Base-by-base conservation (phyloP, 2,888 invertebrate genomes). In the Tricholauxania praeusta region DNA sequence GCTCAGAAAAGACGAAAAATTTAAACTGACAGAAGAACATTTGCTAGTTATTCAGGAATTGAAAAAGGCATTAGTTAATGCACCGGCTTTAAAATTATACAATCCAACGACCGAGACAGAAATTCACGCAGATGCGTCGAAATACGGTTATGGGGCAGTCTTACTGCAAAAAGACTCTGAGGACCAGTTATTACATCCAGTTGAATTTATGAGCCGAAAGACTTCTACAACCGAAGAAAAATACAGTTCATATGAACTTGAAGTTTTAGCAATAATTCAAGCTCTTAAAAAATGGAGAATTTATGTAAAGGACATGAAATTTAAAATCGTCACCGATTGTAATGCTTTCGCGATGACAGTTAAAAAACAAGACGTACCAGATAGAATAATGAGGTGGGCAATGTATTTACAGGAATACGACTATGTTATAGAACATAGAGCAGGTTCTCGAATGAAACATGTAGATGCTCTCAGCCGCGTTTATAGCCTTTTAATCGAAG, bases 191-290 rank as follows among this genome's bases (percentile, higher is more conserved):
- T 72, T 79, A 47, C 81, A 80, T 28, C 79, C 78, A 0, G 65
- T 80, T 4, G 76, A 79, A 69, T 81, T 75, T 53, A 75, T 76
- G 66, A 81, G 80, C 49, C 64, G 73, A 12, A n/a, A 78, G 65
- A 81, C 81, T 7, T 75, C 75, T 0, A 59, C 69, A 3, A 71
- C 69, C 1, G 80, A 82, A 65, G 75, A 76, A 14, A 76, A 76
- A 15, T 78, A 77, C 47, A 63, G 71, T 22, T 79, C 78, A 15
- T 80, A 82, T 19, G 79, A 79, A 55, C 62, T 81, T 14, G 78
- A 81, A 53, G 75, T 72, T 12, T 52, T 79, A 10, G 80, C 80
- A 0, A 74, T 82, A 28, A 71, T 79, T 14, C 68, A 71, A 28
- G 77, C 79, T 1, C 22, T 79, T n/a, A 77, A 77, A 49, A 79